Conservation (phyloP, 2,888 invertebrate genomes). For the Trisateles emortualis region DNA sequence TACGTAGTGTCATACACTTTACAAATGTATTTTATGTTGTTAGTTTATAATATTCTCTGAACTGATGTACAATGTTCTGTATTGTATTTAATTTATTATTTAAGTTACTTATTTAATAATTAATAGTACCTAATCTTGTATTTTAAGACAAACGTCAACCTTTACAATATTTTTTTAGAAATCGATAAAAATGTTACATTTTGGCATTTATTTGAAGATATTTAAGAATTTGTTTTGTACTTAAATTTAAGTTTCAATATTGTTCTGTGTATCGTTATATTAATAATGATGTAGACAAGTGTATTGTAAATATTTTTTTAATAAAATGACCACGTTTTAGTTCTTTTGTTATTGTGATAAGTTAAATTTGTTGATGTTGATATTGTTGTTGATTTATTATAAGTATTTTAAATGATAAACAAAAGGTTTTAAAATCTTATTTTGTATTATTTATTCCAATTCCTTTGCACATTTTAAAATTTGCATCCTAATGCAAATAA, state of each 20-base stretch:
- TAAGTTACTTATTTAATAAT: constrained; percentile 19
- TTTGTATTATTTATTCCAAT: constrained; percentile 24
- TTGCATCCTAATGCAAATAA: no score
- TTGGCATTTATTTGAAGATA: constrained; percentile 44
- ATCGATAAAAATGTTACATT: constrained; percentile 18
- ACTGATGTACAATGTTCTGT: constrained; percentile 45
- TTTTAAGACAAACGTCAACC: constrained; percentile 15
- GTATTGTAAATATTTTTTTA: constrained; percentile 45
- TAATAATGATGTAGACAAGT: not conserved
- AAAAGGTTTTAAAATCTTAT: constrained; percentile 30
- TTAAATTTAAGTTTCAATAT: constrained; percentile 2
- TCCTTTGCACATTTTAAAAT: not conserved
- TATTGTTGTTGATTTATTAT: constrained; percentile 48
- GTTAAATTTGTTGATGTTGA: constrained; percentile 46
- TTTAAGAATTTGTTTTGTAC: constrained; percentile 29
- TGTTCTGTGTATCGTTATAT: not conserved
- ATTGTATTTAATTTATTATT: constrained; percentile 33
- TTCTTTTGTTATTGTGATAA: constrained; percentile 62
- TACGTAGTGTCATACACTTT: constrained; percentile 20
- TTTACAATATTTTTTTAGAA: constrained; percentile 14
- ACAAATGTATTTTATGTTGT: constrained; percentile 10
- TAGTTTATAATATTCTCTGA: constrained; percentile 21
- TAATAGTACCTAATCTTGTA: constrained; percentile 12
- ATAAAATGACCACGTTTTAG: constrained; percentile 25
- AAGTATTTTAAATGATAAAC: constrained; percentile 40